A percentile compares a stretch with the other conserved stretches of the same genome.
Evolutionary conservation across 2,888 invertebrate species (phyloP).

Genomic region (Andrena dorsata): DNA sequence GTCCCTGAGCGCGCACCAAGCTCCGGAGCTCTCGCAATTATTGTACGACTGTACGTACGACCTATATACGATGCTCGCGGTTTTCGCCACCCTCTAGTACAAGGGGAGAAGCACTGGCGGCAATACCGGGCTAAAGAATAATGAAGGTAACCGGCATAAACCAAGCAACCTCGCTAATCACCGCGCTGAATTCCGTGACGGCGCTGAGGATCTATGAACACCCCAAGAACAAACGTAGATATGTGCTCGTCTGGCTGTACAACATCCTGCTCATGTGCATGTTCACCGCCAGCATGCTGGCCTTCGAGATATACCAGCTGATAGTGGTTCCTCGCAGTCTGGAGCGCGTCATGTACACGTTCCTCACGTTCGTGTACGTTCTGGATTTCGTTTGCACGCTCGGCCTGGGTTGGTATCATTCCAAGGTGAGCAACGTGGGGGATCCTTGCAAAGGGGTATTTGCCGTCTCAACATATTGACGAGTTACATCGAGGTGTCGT

Average conservation of each 20-base stretch:
- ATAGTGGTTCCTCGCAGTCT: background rate
- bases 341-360: background rate
- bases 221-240: background rate
- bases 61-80: no score
- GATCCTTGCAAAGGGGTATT: background rate
- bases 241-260: background rate
- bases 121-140: background rate
- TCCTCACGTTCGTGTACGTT: background rate
- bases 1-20: no score
- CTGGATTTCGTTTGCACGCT: background rate
- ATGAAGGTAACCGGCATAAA: conserved; percentile 2
- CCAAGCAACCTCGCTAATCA: background rate
- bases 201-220: background rate
- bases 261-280: background rate
- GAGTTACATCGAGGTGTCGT: no score
- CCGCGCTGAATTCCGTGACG: background rate
- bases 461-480: no score
- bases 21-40: background rate
- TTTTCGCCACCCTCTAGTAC: background rate
- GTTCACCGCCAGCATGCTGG: background rate
- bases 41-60: no score
- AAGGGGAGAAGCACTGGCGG: background rate
- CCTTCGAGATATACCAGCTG: background rate
- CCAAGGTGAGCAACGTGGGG: conserved; percentile 16
- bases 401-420: background rate